Conservation (phyloP, 2,888 invertebrate species). For the Calameuta filiformis region DNA sequence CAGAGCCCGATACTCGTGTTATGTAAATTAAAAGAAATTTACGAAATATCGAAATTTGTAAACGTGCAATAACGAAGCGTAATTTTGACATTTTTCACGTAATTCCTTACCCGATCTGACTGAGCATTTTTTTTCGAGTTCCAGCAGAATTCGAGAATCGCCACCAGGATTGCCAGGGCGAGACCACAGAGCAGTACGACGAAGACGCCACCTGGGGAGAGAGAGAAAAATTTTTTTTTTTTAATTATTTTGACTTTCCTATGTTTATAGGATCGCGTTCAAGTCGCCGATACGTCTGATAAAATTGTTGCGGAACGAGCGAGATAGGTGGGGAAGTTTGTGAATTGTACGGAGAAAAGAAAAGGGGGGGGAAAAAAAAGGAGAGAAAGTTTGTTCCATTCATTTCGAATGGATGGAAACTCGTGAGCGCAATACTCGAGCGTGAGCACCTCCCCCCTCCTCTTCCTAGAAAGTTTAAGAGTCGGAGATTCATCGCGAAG, state of each 20-base stretch:
- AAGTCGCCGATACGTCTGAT: background rate
- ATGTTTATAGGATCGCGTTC: background rate
- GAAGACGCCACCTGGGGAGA: slow-evolving; percentile 87
- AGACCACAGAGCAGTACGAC: slow-evolving; percentile 94
- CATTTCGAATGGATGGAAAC: background rate
- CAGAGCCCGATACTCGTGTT: background rate
- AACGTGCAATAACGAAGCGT: background rate
- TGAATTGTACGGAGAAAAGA: background rate
- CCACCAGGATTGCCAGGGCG: slow-evolving; percentile 89
- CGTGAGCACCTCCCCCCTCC: background rate
- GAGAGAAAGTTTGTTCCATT: background rate
- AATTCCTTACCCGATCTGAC: slow-evolving; percentile 73
- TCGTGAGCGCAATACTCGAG: background rate
- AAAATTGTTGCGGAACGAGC: background rate
- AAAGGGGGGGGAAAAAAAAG: background rate
- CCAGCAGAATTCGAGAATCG: slow-evolving; percentile 95
- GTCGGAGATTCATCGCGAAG: background rate
- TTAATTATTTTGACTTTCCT: background rate
- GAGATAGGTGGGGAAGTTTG: background rate
- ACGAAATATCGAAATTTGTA: background rate
- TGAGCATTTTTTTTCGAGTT: slow-evolving; percentile 90
- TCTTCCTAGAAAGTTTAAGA: background rate
- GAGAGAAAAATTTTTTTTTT: slow-evolving; percentile 25
- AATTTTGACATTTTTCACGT: background rate
- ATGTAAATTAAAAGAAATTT: background rate